Base-by-base conservation (phyloP, 2,888 invertebrate genomes). In the Beris morrisii region DNA sequence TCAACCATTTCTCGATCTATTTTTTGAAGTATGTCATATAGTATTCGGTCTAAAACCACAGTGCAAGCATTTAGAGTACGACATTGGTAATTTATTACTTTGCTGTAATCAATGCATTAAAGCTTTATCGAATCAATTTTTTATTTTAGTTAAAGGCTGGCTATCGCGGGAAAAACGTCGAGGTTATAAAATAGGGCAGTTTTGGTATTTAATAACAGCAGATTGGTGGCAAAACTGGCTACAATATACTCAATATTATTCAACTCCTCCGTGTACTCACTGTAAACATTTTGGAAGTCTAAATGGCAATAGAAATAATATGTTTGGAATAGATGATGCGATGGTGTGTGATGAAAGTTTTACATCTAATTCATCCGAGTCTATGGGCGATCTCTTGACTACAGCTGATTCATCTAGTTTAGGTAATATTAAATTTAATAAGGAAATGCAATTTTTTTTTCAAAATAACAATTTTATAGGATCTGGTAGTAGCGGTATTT, bases 211-310 rank as follows among this genome's bases (percentile, higher is more conserved):
- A 70, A 86, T 95, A 68, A 86, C 89, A 1, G 87, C 88, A 54
- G 89, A 90, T 72, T 95, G 95, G 95, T 95, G 94, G 94, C 86
- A 85, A 69, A 82, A 82, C 12, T 95, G 95, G 95, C 81, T 84
- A 64, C 85, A 86, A 48, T 89, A 92, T 81, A 86, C 90, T n/a
- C 83, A 80, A 68, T 74, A 74, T 54, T 79, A 76, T 65, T 78
- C 77, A 63, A 75, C 77, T 44, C 76, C 77, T n/a, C 78, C 79
- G 6, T 84, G 84, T 73, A 78, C 78, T 46, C 79, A 78, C 67
- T 85, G 85, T 71, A 81, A 83, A 57, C 55, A 76, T 74, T 4
- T 65, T 30, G 22, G 28, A 11, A 9, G 31, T 15, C 5, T 45
- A 11, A 32, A 11, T n/a, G 38, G 52, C 12, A 61, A 46, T 55